Conservation (phyloP, 2,888 invertebrate species). For the Imbricaverruca yamaguchii region DNA sequence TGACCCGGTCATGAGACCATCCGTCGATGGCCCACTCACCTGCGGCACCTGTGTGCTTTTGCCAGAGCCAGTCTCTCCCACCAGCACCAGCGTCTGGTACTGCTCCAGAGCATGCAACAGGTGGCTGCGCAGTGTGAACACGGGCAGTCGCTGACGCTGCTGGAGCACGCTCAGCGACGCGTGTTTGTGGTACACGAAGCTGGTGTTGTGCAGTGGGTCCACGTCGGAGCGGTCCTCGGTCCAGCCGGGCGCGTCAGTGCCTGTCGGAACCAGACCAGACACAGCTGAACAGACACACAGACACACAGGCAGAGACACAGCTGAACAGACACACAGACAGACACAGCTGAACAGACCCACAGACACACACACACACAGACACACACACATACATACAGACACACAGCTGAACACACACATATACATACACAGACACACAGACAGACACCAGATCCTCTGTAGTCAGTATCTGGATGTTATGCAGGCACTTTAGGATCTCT, state of each 20-base stretch:
- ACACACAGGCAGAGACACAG: no score
- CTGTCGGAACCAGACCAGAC: neutral
- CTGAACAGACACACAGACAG: no score
- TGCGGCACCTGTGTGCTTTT: conserved; percentile 94
- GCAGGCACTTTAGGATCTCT: no score
- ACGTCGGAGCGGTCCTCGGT: conserved; percentile 47
- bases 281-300: no score
- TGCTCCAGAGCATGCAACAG: conserved; percentile 84
- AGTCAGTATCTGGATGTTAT: no score
- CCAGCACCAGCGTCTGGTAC: conserved; percentile 53
- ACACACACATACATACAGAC: no score
- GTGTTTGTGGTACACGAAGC: conserved; percentile 76
- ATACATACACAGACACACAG: no score
- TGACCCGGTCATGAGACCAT: no score
- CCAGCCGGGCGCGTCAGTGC: neutral
- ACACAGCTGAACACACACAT: no score
- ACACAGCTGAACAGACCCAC: no score
- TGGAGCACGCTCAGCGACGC: conserved; percentile 72
- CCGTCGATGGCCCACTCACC: conserved; percentile 48
- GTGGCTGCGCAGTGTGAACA: conserved; percentile 74
- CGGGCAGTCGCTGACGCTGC: conserved; percentile 77
- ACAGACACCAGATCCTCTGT: no score
- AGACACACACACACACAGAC: no score
- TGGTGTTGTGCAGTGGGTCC: conserved; percentile 50
- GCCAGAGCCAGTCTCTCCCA: conserved; percentile 92